These are phyloP conservation scores for Stegastes partitus DNA, from an alignment of 2,113 vertebrate genomes.

Conservation along the genomic window DNA sequence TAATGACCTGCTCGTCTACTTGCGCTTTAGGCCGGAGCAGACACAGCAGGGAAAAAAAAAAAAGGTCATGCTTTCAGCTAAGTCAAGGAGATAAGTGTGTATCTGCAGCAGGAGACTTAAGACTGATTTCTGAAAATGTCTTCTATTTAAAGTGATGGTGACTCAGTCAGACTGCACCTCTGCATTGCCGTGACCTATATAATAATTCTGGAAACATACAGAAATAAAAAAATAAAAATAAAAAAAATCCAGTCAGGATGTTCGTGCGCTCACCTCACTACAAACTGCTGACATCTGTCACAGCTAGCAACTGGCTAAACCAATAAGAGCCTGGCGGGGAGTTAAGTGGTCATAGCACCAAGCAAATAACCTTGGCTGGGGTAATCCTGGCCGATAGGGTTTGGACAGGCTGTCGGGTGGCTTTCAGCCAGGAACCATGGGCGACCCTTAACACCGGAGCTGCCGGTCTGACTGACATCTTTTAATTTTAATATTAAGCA, in stretches of 20 bases:
- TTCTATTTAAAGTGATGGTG: not conserved
- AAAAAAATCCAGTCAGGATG: not conserved
- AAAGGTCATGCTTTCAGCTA: not conserved
- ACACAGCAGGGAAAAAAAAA: not conserved
- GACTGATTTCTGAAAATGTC: not conserved
- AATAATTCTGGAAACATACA: not conserved
- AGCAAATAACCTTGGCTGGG: slow-evolving; percentile 60
- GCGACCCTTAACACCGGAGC: not conserved
- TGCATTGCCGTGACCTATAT: not conserved
- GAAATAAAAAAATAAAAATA: not conserved
- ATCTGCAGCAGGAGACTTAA: not conserved
- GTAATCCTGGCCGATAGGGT: slow-evolving; percentile 79
- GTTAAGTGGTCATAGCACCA: slow-evolving; percentile 52
- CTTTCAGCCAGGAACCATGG: slow-evolving; percentile 10
- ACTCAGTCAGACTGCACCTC: not conserved
- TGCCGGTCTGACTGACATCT: not conserved
- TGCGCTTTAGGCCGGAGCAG: not conserved
- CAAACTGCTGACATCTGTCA: slow-evolving; percentile 62
- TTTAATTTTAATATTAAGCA: not conserved
- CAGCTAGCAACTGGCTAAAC: slow-evolving; percentile 58
- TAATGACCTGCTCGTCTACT: not conserved
- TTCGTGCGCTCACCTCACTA: slow-evolving; percentile 27
- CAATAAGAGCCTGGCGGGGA: slow-evolving; percentile 41
- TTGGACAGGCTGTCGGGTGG: slow-evolving; percentile 45
- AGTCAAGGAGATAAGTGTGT: not conserved